Conservation (phyloP, 2,888 invertebrate genomes). For the Cenopis cana region DNA sequence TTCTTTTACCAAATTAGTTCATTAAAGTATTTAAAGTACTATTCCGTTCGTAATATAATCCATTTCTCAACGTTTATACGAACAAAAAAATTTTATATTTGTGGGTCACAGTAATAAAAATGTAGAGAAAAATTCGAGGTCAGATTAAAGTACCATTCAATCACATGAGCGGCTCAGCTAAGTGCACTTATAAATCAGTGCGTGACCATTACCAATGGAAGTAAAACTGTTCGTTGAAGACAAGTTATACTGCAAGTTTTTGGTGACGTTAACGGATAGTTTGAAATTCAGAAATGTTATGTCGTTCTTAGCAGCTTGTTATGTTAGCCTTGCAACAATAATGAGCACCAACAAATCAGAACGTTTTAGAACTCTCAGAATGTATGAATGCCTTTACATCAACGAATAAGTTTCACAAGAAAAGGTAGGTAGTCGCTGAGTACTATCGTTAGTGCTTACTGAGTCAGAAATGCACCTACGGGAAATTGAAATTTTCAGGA, state of each 20-base stretch:
- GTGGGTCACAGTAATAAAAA: constrained; percentile 19
- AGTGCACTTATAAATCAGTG: constrained; percentile 44
- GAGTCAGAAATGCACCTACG: too few species aligned
- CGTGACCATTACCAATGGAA: constrained; percentile 35
- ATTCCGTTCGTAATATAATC: neutral
- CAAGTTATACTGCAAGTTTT: constrained; percentile 13
- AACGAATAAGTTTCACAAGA: too few species aligned
- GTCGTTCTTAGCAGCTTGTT: neutral
- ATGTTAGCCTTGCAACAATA: constrained; percentile 1
- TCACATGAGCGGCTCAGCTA: constrained; percentile 35
- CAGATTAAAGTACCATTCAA: constrained; percentile 43
- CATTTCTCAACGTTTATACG: neutral
- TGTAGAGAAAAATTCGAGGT: constrained; percentile 32
- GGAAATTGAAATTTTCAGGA: too few species aligned
- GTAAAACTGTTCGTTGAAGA: constrained; percentile 6
- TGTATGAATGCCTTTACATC: too few species aligned
- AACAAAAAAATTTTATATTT: constrained; percentile 21
- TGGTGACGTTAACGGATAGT: constrained; percentile 12
- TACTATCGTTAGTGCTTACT: too few species aligned
- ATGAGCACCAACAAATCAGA: neutral
- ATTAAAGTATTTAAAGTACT: neutral
- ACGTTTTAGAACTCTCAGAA: too few species aligned
- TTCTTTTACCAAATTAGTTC: neutral
- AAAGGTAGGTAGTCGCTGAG: too few species aligned
- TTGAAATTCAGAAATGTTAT: neutral